phyloP scores from a whole-genome alignment of 2,888 invertebrate genomes.

The Phania funesta region DNA sequence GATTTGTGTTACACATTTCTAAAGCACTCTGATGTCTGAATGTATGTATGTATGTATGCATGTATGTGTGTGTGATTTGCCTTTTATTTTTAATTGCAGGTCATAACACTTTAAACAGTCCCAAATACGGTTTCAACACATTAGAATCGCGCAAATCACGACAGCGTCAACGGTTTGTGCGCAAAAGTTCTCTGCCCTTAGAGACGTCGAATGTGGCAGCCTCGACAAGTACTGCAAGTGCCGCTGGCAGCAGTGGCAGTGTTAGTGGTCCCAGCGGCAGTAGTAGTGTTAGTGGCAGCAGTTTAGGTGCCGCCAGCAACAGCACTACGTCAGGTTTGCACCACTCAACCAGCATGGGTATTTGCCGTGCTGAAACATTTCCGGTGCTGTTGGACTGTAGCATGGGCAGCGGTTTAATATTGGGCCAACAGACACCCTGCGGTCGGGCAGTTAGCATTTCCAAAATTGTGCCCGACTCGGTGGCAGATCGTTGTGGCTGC shows the following conservation, averaged over 20 bases:
- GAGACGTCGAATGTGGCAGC: conserved; percentile 69
- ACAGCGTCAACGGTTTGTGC: conserved; percentile 79
- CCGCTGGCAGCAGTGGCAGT: conserved; percentile 64
- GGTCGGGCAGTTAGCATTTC: conserved; percentile 77
- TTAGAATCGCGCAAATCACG: conserved; percentile 82
- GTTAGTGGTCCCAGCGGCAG: conserved; percentile 61
- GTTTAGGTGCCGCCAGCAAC: conserved; percentile 79
- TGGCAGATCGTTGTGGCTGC: conserved; percentile 85
- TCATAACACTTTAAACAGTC: conserved; percentile 79
- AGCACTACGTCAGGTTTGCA: conserved; percentile 76
- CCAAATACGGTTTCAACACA: conserved; percentile 83
- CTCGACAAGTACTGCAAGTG: conserved; percentile 52
- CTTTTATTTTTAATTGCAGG: conserved; percentile 69
- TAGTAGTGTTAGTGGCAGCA: conserved; percentile 66
- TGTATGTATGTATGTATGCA: background rate
- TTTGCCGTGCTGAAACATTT: conserved; percentile 79
- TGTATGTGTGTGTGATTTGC: conserved; percentile 2
- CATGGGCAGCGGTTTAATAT: conserved; percentile 79
- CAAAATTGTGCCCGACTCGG: conserved; percentile 78
- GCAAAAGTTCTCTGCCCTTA: conserved; percentile 81
- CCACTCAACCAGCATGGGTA: conserved; percentile 75
- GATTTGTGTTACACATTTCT: background rate
- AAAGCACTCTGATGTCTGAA: background rate
- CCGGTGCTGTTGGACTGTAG: conserved; percentile 80
- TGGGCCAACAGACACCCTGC: conserved; percentile 75